Percentiles rank a stretch among this genome's conserved stretches.
phyloP scores from a whole-genome alignment of 1,140 invertebrate genomes.

The Aplysia californica region DNA sequence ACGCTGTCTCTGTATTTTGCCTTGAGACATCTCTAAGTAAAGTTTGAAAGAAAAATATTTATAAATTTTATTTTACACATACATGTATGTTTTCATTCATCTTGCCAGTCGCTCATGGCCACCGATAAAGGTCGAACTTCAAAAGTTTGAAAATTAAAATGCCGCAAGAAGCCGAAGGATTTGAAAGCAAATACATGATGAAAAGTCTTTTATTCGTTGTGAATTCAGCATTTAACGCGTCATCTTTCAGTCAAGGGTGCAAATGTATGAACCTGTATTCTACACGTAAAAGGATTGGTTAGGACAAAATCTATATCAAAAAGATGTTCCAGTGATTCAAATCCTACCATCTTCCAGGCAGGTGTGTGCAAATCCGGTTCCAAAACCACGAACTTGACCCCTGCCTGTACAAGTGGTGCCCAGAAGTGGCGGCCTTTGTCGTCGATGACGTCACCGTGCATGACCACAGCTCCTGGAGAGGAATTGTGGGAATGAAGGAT shows the following conservation, averaged over 20 bases:
- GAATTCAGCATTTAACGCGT: not conserved
- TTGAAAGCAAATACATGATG: not conserved
- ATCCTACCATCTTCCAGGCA: not conserved
- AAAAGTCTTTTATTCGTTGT: not conserved
- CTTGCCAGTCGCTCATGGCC: too few relatives aligned
- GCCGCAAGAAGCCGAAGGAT: not conserved
- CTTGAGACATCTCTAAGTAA: too few relatives aligned
- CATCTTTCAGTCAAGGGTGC: not conserved
- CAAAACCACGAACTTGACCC: not conserved
- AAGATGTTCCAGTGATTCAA: not conserved
- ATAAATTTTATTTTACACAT: too few relatives aligned
- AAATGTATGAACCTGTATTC: not conserved
- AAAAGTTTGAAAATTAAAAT: too few relatives aligned
- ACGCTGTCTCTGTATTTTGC: too few relatives aligned
- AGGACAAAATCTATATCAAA: not conserved
- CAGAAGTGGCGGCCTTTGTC: not conserved
- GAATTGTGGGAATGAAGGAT: too few relatives aligned
- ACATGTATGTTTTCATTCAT: too few relatives aligned
- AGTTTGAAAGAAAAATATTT: too few relatives aligned
- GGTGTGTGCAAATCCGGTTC: not conserved
- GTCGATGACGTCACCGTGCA: not conserved
- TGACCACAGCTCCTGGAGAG: not conserved
- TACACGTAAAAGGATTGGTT: not conserved
- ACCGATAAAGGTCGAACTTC: too few relatives aligned
- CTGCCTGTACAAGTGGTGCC: not conserved